Evolutionary conservation across 92 coral and sea anemone genomes (phyloP), one percentile per base, ranked within the genome.

Genomic region (Bergia sp.): DNA sequence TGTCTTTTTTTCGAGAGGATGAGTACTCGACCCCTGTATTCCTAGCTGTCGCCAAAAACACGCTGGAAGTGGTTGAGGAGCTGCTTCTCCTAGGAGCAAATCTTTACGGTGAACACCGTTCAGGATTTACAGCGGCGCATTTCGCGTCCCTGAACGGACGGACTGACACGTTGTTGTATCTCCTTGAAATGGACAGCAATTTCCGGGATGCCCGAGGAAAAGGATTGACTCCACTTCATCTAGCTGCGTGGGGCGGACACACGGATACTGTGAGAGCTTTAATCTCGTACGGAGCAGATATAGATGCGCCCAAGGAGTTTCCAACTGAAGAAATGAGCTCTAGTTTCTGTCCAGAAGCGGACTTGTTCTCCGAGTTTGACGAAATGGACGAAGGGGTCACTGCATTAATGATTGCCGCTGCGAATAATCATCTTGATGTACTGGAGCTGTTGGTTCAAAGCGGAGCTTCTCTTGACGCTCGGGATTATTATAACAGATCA

Each of bases 221-320:
- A 73, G 86, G 86, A 4, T 40, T 83, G 76, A 83, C 50, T 16
- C 86, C 86, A 37, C 73, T 83, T 43, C 86, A 83, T 67, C 77
- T 83, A 3, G 86, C 86, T 6, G 86, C 86, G 49, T 83, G 86
- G 86, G 57, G 86, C 20, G 86, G 86, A 13, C 86, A 83, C 43
- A 83, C 86, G 1, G 86, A 67, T 16, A 43, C 86, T 39, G 86
- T 42, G 6, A 64, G 86, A 13, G 86, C 86, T 3, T 50, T 83
- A 15, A 67, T 83, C 21, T 66, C 86, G 47, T 69, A 83, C 21
- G 86, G 86, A 15, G 86, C 86, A 66, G 77, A 41, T 44, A 71
- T 83, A 18, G 37, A 83, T 37, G 64, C 86, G 13, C 76, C 86
- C 12, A 83, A 83, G 18, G 86, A 83, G 9, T 83, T 83, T 73